phyloP scores from a whole-genome alignment of 1,140 invertebrate genomes.

The Drosophila pachea region DNA sequence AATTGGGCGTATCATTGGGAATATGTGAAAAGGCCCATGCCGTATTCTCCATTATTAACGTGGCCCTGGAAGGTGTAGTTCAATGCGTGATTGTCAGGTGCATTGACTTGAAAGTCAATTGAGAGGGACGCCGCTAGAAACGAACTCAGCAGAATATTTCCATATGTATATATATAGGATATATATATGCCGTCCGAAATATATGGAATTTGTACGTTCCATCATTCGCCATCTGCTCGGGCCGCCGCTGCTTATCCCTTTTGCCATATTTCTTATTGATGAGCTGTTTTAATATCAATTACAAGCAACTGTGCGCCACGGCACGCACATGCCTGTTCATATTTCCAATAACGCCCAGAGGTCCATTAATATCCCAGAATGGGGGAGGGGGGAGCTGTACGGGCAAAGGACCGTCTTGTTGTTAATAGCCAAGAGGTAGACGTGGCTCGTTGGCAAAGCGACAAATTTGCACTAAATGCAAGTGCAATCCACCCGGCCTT shows the following conservation, averaged over 20 bases:
- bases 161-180: no score
- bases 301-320: slow-evolving; percentile 42
- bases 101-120: slow-evolving; percentile 1
- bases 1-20: slow-evolving; percentile 7
- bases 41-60: not conserved
- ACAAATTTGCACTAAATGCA: slow-evolving; percentile 69
- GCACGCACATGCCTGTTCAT: slow-evolving; percentile 59
- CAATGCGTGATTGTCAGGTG: not conserved
- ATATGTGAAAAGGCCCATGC: slow-evolving; percentile 8
- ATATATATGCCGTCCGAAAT: no score
- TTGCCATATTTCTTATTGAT: slow-evolving; percentile 30
- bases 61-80: not conserved
- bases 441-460: slow-evolving; percentile 32
- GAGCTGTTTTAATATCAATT: slow-evolving; percentile 62
- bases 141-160: no score
- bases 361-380: slow-evolving; percentile 54
- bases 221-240: not conserved
- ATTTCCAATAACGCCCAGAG: slow-evolving; percentile 66
- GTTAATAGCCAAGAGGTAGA: slow-evolving; percentile 57
- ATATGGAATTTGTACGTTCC: no score
- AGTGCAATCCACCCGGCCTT: slow-evolving; percentile 26
- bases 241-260: slow-evolving; percentile 7
- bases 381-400: slow-evolving; percentile 2
- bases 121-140: no score
- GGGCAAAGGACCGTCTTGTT: slow-evolving; percentile 39